Evolutionary conservation across 2,888 invertebrate genomes (phyloP).

Genomic region (Zygaena filipendulae): DNA sequence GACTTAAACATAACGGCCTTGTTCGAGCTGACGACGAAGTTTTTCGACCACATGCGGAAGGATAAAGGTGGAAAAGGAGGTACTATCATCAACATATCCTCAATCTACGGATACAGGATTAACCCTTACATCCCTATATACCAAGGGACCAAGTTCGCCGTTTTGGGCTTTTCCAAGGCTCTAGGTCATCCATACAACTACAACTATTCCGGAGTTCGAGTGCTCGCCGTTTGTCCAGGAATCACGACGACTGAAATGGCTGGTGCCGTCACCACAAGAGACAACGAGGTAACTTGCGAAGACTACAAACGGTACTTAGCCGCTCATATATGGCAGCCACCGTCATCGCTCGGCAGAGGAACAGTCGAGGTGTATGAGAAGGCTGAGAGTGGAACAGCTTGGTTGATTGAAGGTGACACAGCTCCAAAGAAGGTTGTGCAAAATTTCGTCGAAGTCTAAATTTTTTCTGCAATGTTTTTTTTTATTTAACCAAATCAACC

Average conservation of each 20-base stretch:
- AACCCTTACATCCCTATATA: conserved; percentile 58
- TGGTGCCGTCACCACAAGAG: too few relatives aligned
- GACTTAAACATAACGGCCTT: conserved; percentile 39
- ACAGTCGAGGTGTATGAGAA: conserved; percentile 33
- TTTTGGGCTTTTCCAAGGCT: conserved; percentile 46
- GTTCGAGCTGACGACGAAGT: conserved; percentile 52
- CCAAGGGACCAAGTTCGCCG: conserved; percentile 62
- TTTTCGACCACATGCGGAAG: conserved; percentile 55
- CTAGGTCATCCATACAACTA: conserved; percentile 37
- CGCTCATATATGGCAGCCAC: too few relatives aligned
- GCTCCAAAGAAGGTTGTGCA: conserved; percentile 3
- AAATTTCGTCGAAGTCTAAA: conserved; percentile 1
- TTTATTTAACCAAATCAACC: too few relatives aligned
- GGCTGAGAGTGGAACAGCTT: conserved; percentile 59
- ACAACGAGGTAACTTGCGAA: too few relatives aligned
- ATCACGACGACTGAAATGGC: conserved; percentile 36
- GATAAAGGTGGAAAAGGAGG: conserved; percentile 63
- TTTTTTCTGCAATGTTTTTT: conserved; percentile 2
- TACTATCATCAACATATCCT: conserved; percentile 67
- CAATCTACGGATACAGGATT: conserved; percentile 55
- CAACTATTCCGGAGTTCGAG: conserved; percentile 45
- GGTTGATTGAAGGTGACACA: conserved; percentile 64
- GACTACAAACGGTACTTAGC: too few relatives aligned
- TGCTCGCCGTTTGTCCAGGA: conserved; percentile 54
- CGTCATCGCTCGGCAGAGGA: conserved; percentile 29